A percentile compares a stretch with the other conserved stretches of the same genome.
phyloP scores from a whole-genome alignment of 2,888 invertebrate genomes.

The Mimachlamys varia region DNA sequence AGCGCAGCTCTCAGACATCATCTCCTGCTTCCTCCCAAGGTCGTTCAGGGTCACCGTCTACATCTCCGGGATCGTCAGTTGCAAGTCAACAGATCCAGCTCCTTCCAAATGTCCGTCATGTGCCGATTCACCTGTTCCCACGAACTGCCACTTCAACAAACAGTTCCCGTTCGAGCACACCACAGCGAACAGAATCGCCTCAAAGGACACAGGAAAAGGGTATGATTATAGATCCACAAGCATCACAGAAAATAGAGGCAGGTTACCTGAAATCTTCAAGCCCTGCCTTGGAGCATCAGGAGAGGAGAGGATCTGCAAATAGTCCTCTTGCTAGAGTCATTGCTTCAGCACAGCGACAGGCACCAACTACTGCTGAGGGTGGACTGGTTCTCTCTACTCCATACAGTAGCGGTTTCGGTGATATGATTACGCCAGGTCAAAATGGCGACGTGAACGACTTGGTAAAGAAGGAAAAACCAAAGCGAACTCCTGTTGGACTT shows the following conservation, averaged over 20 bases:
- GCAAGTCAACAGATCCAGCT: conserved; percentile 71
- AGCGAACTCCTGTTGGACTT: conserved; percentile 38
- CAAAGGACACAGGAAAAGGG: conserved; percentile 36
- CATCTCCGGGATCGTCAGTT: conserved; percentile 60
- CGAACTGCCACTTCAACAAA: conserved; percentile 56
- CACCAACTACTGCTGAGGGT: conserved; percentile 41
- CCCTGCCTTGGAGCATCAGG: conserved; percentile 46
- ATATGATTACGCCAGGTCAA: conserved; percentile 42
- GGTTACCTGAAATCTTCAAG: conserved; percentile 49
- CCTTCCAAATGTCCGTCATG: conserved; percentile 76
- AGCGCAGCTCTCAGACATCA: conserved; percentile 48
- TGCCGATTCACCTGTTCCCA: conserved; percentile 68
- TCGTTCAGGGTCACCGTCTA: conserved; percentile 53
- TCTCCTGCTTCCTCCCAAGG: conserved; percentile 55
- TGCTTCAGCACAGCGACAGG: conserved; percentile 43
- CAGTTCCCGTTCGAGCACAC: conserved; percentile 64
- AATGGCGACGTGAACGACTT: conserved; percentile 44
- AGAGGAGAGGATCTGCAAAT: conserved; percentile 46
- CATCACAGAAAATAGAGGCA: conserved; percentile 40
- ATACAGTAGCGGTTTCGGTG: conserved; percentile 38
- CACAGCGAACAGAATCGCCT: conserved; percentile 59
- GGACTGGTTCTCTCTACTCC: conserved; percentile 35
- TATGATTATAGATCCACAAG: conserved; percentile 28
- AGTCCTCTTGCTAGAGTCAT: conserved; percentile 52
- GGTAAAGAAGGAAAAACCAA: neutral